A percentile compares a stretch with the other conserved stretches of the same genome.
Conservation (phyloP, 2,888 invertebrate species). For the Acronicta psi region DNA sequence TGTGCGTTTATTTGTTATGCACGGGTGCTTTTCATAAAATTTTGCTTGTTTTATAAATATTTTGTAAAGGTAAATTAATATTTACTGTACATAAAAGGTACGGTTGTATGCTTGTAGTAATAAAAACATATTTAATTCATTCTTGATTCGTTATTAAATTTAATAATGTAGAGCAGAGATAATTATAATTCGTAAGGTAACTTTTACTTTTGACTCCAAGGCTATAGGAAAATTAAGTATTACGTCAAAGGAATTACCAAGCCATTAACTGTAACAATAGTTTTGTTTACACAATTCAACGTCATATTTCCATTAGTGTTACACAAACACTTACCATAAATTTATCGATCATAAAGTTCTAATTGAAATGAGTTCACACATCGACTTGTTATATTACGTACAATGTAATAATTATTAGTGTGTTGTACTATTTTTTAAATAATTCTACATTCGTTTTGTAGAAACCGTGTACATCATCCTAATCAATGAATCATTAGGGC, state of each 20-base stretch:
- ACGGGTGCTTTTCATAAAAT: not conserved
- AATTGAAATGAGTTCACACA: not conserved
- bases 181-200: too few relatives aligned
- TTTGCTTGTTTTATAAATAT: not conserved
- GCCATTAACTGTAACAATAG: constrained; percentile 1
- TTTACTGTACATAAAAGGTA: not conserved
- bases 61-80: too few relatives aligned
- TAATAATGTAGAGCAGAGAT: too few relatives aligned
- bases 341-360: constrained; percentile 1
- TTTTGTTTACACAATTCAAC: not conserved
- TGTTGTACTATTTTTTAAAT: too few relatives aligned
- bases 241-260: not conserved
- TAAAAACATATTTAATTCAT: too few relatives aligned
- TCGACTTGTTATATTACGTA: not conserved
- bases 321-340: not conserved
- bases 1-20: constrained; percentile 2
- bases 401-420: not conserved
- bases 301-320: not conserved
- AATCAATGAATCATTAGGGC: too few relatives aligned
- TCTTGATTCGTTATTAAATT: too few relatives aligned
- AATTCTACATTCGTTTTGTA: too few relatives aligned
- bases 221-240: not conserved
- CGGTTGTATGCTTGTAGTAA: not conserved
- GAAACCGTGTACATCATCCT: too few relatives aligned
- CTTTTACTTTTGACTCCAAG: not conserved